Evolutionary conservation across 2,888 invertebrate genomes (phyloP).

Genomic region (Dynastes hyllus): DNA sequence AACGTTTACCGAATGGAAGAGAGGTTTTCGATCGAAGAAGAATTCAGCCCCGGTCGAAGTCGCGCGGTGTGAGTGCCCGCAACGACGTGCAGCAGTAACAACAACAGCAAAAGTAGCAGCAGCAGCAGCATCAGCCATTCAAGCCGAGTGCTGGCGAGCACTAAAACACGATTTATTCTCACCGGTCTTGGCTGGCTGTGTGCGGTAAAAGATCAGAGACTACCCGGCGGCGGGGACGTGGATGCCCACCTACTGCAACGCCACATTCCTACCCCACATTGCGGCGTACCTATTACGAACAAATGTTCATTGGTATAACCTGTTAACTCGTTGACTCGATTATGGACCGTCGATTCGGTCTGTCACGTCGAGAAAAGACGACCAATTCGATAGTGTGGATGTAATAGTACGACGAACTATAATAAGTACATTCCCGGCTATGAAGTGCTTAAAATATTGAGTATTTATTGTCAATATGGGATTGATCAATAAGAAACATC

Average conservation of each 20-base stretch:
- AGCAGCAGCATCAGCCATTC: conserved; percentile 15
- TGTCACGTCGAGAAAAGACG: conserved; percentile 4
- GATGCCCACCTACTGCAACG: conserved; percentile 53
- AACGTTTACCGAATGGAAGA: conserved; percentile 12
- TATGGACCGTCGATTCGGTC: conserved; percentile 60
- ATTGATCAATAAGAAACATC: too few species aligned
- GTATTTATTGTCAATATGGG: too few species aligned
- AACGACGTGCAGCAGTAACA: conserved; percentile 3
- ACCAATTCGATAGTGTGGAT: neutral
- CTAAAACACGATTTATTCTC: conserved; percentile 62
- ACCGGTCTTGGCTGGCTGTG: conserved; percentile 64
- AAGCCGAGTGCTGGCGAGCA: conserved; percentile 20
- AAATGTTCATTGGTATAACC: too few species aligned
- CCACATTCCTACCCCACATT: conserved; percentile 54
- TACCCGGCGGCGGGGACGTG: conserved; percentile 46
- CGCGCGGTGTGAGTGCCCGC: conserved; percentile 12
- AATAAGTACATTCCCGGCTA: too few species aligned
- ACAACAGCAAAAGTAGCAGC: conserved; percentile 1
- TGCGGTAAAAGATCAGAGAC: conserved; percentile 68
- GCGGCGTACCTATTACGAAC: too few species aligned
- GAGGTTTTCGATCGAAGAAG: conserved; percentile 18
- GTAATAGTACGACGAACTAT: neutral
- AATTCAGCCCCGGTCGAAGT: conserved; percentile 13
- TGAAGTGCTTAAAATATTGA: too few species aligned
- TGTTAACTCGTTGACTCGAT: conserved; percentile 69